Base-by-base conservation (phyloP, 2,797 vertebrate species). In the Orestias chungarensis region DNA sequence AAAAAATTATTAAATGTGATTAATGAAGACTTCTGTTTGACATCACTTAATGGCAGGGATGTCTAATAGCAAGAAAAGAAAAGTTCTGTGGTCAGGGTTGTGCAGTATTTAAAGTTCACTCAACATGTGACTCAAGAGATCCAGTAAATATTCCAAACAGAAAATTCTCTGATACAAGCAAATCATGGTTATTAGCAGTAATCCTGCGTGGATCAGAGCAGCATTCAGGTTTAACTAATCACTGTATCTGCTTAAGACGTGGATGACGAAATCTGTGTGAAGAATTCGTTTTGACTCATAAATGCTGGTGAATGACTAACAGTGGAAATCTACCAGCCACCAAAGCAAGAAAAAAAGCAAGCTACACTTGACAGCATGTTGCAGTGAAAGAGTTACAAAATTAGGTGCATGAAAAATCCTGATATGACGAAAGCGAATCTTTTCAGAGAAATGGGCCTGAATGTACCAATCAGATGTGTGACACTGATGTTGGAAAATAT, bases 121-220 rank as follows among this genome's bases (percentile, higher is more conserved):
- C 79, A 73, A 77, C 66, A 72, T 40, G 18, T 71, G 72, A 80
- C 80, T 88, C 78, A 86, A 86, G 81, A 88, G 82, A 77, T 74
- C 76, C 82, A 70, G 81, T 74, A 74, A 82, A 81, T 66, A 47
- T 72, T 5, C 75, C 68, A 67, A 78, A 82, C 69, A 38, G 31
- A 76, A 82, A 88, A 86, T 81, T 54, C 69, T 83, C 83, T 84
- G 87, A 82, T 69, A 71, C 40, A 44, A 75, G 85, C 78, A 62
- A 62, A 74, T 67, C 42, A 4, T 77, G 64, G 78, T 79, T 83
- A 54, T 87, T 67, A 10, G 27, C 79, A 50, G 35, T 88, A 89
- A 91, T 92, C 87, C 84, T 74, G 76, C 55, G 72, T 79, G 83
- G 84, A 87, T 87, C 87, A 90, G 77, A 68, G 75, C 83, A 52